Evolutionary conservation across 2,113 vertebrate species (phyloP).

Genomic region (Macquaria australasica): DNA sequence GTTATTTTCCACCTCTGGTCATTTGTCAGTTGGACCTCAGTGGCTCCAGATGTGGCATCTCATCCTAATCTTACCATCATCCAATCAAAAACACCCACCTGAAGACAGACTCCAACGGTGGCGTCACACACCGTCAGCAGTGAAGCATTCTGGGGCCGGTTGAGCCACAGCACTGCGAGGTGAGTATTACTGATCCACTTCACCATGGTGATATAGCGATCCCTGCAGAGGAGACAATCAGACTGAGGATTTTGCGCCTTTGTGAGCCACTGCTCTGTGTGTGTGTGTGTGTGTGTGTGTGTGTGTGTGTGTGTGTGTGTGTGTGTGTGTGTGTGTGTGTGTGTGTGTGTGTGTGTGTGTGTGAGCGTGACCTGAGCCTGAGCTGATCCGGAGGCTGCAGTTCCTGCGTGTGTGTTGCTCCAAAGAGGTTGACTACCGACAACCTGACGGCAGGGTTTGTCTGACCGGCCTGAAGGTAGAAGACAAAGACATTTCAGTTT

Average conservation of each 20-base stretch:
- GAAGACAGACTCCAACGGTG: slow-evolving; percentile 88
- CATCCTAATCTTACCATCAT: no score
- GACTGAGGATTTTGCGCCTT: not conserved
- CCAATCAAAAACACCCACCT: slow-evolving; percentile 63
- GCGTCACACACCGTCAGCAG: slow-evolving; percentile 93
- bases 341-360: no score
- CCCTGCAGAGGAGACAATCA: slow-evolving; percentile 80
- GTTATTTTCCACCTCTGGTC: not conserved
- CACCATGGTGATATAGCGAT: slow-evolving; percentile 96
- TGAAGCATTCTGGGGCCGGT: slow-evolving; percentile 93
- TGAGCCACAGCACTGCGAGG: slow-evolving; percentile 93
- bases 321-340: not conserved
- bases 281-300: not conserved
- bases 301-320: not conserved
- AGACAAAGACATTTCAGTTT: no score
- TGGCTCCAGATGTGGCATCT: not conserved
- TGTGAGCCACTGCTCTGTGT: not conserved
- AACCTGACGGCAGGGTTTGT: slow-evolving; percentile 91
- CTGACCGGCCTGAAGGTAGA: slow-evolving; percentile 90
- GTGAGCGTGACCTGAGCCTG: slow-evolving; percentile 53
- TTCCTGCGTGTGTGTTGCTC: slow-evolving; percentile 94
- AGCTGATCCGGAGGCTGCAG: slow-evolving; percentile 92
- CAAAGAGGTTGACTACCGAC: slow-evolving; percentile 95
- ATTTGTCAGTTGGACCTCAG: not conserved
- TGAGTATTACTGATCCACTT: slow-evolving; percentile 96